A percentile compares a stretch with the other conserved stretches of the same genome.
Conservation (phyloP, 2,113 vertebrate genomes). For the Cavia porcellus region DNA sequence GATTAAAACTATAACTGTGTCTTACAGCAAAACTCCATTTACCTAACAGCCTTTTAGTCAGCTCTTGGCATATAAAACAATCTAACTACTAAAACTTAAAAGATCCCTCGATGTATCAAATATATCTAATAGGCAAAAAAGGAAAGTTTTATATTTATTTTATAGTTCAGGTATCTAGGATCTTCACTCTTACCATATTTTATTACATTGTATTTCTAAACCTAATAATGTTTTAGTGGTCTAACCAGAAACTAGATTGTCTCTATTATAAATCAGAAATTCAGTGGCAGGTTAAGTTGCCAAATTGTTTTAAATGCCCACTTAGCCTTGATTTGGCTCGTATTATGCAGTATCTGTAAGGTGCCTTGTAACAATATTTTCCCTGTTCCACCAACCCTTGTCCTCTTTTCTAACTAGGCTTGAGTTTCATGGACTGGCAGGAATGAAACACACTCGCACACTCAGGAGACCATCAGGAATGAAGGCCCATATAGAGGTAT, state of each 20-base stretch:
- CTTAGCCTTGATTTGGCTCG: background rate
- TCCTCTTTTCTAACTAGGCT: background rate
- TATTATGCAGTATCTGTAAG: background rate
- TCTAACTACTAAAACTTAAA: slow-evolving; percentile 4
- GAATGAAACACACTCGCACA: background rate
- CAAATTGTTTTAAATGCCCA: background rate
- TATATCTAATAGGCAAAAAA: background rate
- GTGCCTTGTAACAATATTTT: background rate
- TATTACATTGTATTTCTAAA: background rate
- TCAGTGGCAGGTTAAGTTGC: background rate
- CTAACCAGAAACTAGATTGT: background rate
- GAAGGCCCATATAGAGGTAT: background rate
- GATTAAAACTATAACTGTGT: background rate
- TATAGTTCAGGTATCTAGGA: background rate
- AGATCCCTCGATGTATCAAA: background rate
- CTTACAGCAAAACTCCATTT: slow-evolving; percentile 32
- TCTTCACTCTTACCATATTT: background rate
- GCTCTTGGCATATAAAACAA: background rate
- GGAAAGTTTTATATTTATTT: background rate
- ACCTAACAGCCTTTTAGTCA: background rate
- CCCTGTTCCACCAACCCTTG: background rate
- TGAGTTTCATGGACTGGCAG: background rate
- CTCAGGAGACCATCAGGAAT: background rate
- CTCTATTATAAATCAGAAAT: background rate
- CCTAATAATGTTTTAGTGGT: background rate